A percentile compares a stretch with the other conserved stretches of the same genome.
Evolutionary conservation across 2,797 vertebrate genomes (phyloP).

Genomic region (Sebastes iracundus): DNA sequence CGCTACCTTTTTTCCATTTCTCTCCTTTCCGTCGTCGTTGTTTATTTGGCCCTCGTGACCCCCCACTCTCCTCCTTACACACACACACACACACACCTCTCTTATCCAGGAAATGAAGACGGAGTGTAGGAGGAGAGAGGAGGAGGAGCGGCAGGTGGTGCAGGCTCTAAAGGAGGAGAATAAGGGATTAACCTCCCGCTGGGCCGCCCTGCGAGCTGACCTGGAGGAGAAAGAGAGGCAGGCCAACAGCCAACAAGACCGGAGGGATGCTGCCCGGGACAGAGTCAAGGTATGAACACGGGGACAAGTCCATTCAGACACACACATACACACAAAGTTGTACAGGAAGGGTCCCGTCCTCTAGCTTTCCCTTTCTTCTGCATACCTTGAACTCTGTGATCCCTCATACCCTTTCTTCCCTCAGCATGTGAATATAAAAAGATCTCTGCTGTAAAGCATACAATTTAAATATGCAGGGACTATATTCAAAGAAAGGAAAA

Average conservation of each 20-base stretch:
- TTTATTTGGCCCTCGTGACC: constrained; percentile 76
- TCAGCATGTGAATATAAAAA: constrained; percentile 45
- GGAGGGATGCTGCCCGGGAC: constrained; percentile 82
- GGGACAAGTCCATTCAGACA: constrained; percentile 57
- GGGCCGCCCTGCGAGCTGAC: constrained; percentile 89
- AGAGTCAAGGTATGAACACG: constrained; percentile 88
- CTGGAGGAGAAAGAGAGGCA: constrained; percentile 92
- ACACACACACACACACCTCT: constrained; percentile 29
- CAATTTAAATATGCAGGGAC: constrained; percentile 43
- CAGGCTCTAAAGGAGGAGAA: constrained; percentile 88
- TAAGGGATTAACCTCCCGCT: constrained; percentile 87
- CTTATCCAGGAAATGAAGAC: constrained; percentile 86
- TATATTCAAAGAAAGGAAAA: constrained; percentile 33
- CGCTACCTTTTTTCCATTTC: constrained; percentile 46
- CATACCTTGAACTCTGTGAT: constrained; percentile 62
- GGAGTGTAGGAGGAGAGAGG: constrained; percentile 84
- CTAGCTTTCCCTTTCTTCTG: constrained; percentile 17
- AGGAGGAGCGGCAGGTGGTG: constrained; percentile 85
- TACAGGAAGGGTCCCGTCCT: constrained; percentile 4
- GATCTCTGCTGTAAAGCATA: constrained; percentile 27
- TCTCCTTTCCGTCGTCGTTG: constrained; percentile 62
- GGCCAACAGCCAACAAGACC: constrained; percentile 84
- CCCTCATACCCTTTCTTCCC: constrained; percentile 22
- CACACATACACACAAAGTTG: constrained; percentile 23
- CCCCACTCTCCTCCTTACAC: constrained; percentile 21